Evolutionary conservation across 2,797 vertebrate genomes (phyloP).

Genomic region (Chiloscyllium punctatum): DNA sequence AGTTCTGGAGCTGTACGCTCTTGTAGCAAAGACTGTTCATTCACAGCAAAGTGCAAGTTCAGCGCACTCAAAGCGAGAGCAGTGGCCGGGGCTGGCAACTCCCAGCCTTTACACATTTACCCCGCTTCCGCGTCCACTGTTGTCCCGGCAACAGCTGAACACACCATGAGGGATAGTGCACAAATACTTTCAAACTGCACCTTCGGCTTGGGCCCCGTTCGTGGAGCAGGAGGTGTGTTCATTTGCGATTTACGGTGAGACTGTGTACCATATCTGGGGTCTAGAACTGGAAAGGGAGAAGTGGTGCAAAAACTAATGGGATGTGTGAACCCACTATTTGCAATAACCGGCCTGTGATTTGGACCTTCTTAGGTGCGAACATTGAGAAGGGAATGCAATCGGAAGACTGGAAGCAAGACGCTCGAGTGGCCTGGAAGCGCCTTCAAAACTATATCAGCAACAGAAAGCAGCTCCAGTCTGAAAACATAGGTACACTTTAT

Average conservation of each 20-base stretch:
- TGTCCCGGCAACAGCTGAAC: background rate
- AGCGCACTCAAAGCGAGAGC: background rate
- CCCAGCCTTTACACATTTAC: background rate
- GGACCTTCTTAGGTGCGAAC: background rate
- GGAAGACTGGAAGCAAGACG: background rate
- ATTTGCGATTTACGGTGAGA: background rate
- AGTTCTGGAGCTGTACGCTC: background rate
- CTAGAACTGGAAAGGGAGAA: background rate
- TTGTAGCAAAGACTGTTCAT: too few species aligned
- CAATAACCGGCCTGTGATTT: too few species aligned
- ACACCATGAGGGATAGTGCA: background rate
- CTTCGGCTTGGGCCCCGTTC: background rate
- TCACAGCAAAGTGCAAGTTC: background rate
- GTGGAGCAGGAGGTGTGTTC: background rate
- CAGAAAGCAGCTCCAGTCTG: background rate
- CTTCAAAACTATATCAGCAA: background rate
- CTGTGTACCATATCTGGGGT: background rate
- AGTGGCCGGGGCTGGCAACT: background rate
- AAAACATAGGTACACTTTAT: background rate
- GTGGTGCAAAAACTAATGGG: background rate
- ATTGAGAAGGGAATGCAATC: background rate
- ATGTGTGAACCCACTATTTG: background rate
- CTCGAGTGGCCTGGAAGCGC: background rate
- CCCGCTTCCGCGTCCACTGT: background rate
- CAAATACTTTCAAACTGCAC: background rate